Evolutionary conservation across 2,797 vertebrate species (phyloP), one percentile per base, ranked within the genome.

Genomic region (Phoebastria nigripes): DNA sequence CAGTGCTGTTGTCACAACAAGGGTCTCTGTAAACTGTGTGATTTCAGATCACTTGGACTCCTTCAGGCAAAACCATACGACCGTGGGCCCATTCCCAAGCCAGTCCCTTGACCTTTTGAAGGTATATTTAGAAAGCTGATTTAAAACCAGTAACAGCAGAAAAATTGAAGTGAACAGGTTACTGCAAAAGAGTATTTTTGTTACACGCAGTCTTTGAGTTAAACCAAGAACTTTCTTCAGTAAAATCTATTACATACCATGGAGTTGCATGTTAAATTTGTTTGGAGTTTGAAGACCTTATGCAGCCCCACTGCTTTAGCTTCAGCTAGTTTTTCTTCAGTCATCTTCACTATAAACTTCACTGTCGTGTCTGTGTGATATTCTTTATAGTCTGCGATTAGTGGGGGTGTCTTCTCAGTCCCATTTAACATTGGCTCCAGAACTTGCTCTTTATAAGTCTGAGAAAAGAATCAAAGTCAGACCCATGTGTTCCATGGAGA

Each of bases 281-380:
- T 98, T 93, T 99, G 99, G 51, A 99, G 98, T 94, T 99, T 99
- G 98, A 99, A 99, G 97, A 99, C 98, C 98, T 99, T 99, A 93
- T 99, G 99, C 65, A 99, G 98, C 28, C 99, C 99, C 1, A 94
- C 98, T 61, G 98, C 98, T 91, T 99, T 98, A 0, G 98, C 99
- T 96, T 99, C 98, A 10, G 83, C 97, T 81, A 99, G 97, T 93
- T 99, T 99, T 92, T 99, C 98, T 62, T 98, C 98, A 0, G 98
- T 97, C 99, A 99, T 99, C 97, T 99, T 99, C 90, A 99, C 97
- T 63, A 99, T 77, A 28, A 99, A 99, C 89, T 98, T 99, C 86
- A 99, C 99, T 0, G 99, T 99, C 54, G 98, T 98, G 95, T 99
- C 99, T 0, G 99, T 99, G 98, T 99, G 99, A 95, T 99, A 99